Percentiles rank a stretch among this genome's conserved stretches.
phyloP scores from a whole-genome alignment of 2,888 invertebrate species.

The Cheilosia grossa region DNA sequence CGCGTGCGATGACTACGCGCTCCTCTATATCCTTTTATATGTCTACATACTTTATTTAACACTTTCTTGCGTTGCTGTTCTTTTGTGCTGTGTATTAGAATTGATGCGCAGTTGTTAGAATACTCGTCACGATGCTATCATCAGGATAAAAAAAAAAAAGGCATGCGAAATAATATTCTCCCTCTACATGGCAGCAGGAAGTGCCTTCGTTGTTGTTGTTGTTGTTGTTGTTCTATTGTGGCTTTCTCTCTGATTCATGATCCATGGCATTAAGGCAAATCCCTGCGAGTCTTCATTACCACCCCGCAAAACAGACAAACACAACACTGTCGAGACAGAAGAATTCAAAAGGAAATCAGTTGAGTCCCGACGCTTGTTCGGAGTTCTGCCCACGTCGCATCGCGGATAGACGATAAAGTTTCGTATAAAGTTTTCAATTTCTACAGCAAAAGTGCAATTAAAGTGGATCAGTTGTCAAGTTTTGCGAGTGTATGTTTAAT shows the following conservation, averaged over 20 bases:
- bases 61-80: conserved; percentile 22
- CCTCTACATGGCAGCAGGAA: conserved; percentile 10
- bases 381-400: conserved; percentile 12
- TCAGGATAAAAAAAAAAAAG: conserved; percentile 22
- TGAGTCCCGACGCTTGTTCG: conserved; percentile 52
- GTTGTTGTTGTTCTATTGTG: conserved; percentile 39
- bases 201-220: background rate
- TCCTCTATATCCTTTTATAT: conserved; percentile 24
- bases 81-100: conserved; percentile 35
- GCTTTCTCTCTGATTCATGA: conserved; percentile 54
- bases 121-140: conserved; percentile 60
- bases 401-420: background rate
- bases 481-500: conserved; percentile 11
- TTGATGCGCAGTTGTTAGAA: conserved; percentile 71
- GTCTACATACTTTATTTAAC: conserved; percentile 34
- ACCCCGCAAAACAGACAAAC: conserved; percentile 10
- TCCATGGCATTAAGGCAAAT: conserved; percentile 51
- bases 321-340: conserved; percentile 33
- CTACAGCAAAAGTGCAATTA: background rate
- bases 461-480: conserved; percentile 1
- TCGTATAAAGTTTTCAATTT: background rate
- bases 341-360: conserved; percentile 65
- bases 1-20: conserved; percentile 36
- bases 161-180: conserved; percentile 39
- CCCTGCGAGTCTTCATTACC: conserved; percentile 38